Conservation (phyloP, 2,888 invertebrate species). For the Charanyca ferruginea region DNA sequence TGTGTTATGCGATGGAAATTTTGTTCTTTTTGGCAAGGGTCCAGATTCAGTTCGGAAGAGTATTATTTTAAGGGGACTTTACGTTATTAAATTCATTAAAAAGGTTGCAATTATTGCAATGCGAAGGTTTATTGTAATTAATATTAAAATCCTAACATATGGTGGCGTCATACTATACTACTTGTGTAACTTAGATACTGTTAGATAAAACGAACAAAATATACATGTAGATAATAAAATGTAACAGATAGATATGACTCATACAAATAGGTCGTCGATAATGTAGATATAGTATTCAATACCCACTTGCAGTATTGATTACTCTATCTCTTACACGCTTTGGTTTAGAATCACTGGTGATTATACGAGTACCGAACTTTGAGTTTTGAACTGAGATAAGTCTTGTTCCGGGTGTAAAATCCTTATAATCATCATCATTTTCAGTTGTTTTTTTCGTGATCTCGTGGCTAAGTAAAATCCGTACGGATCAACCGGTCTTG, state of each 20-base stretch:
- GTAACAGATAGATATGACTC: constrained; percentile 20
- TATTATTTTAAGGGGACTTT: background rate
- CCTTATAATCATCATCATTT: no score
- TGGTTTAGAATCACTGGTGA: background rate
- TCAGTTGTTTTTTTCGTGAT: no score
- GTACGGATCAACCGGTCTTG: no score
- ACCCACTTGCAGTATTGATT: background rate
- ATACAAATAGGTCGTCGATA: constrained; percentile 9
- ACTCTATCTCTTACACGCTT: constrained; percentile 6
- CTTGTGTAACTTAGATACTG: no score
- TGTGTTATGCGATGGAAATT: background rate
- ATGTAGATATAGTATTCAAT: background rate
- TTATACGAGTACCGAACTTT: constrained; percentile 37
- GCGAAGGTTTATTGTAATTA: no score
- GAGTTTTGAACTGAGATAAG: constrained; percentile 24
- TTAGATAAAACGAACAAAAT: background rate
- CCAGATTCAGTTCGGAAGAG: constrained; percentile 1
- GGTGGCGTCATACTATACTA: no score
- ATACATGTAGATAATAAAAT: constrained; percentile 3
- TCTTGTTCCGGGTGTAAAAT: background rate
- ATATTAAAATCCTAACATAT: no score
- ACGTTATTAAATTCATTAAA: no score
- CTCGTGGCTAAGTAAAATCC: no score
- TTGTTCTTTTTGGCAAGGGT: constrained; percentile 23
- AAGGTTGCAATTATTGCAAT: no score